phyloP scores from a whole-genome alignment of 2,797 vertebrate species.

The Gymnoscopelus microlampas region DNA sequence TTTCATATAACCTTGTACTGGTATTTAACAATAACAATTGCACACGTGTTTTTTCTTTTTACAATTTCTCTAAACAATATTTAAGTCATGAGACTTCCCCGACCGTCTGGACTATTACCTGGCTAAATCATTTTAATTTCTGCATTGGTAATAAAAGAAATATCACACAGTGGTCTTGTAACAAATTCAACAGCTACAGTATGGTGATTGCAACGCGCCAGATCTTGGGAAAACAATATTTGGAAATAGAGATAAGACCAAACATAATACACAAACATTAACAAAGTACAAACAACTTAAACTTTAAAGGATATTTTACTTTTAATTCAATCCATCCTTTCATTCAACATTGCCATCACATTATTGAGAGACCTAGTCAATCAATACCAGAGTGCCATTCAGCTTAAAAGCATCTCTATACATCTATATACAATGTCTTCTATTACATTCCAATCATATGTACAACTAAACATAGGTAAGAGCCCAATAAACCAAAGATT shows the following conservation, averaged over 20 bases:
- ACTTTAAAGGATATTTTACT: no score
- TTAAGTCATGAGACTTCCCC: neutral
- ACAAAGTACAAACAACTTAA: no score
- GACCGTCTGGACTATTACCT: no score
- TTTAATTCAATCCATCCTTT: conserved; percentile 16
- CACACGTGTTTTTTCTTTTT: neutral
- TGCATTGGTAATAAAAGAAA: neutral
- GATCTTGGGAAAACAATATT: no score
- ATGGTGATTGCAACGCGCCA: no score
- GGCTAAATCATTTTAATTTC: neutral
- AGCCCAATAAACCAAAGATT: conserved; percentile 32
- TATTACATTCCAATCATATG: conserved; percentile 39
- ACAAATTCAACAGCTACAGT: neutral
- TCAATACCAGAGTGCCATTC: conserved; percentile 53
- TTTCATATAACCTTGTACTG: no score
- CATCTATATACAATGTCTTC: conserved; percentile 73
- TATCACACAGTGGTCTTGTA: neutral
- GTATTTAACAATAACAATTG: no score
- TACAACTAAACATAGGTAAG: conserved; percentile 58
- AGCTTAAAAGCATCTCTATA: conserved; percentile 67
- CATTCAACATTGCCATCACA: conserved; percentile 27
- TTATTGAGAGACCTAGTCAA: conserved; percentile 27
- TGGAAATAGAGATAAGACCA: no score
- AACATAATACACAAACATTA: no score
- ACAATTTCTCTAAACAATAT: neutral